phyloP scores from a whole-genome alignment of 2,113 vertebrate species.

The Anas platyrhynchos region DNA sequence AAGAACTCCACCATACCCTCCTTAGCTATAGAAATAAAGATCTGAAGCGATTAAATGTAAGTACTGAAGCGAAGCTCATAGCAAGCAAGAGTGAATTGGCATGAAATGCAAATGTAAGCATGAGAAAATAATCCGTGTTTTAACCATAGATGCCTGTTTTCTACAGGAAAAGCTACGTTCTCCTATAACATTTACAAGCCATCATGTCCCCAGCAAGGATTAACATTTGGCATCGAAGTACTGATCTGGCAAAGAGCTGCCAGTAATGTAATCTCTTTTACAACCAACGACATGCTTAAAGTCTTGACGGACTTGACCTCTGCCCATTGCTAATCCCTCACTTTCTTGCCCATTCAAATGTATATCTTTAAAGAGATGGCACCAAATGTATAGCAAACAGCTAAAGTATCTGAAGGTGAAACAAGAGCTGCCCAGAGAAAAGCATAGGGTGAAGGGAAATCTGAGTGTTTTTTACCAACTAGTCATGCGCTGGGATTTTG shows the following conservation, averaged over 20 bases:
- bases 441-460: neutral
- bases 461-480: neutral
- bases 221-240: constrained; percentile 75
- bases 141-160: constrained; percentile 70
- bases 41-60: constrained; percentile 17
- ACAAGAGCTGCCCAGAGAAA: neutral
- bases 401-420: constrained; percentile 12
- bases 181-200: constrained; percentile 77
- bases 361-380: constrained; percentile 40
- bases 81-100: constrained; percentile 40
- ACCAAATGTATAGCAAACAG: neutral
- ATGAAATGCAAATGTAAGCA: constrained; percentile 74
- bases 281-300: constrained; percentile 53
- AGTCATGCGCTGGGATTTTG: neutral
- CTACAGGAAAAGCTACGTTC: constrained; percentile 70
- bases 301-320: constrained; percentile 55
- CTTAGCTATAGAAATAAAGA: constrained; percentile 38
- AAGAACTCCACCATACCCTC: neutral
- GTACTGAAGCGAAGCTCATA: constrained; percentile 6
- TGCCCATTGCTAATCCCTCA: constrained; percentile 25
- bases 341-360: constrained; percentile 68
- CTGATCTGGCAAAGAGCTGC: constrained; percentile 61
- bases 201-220: constrained; percentile 75
- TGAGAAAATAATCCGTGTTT: constrained; percentile 66
- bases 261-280: constrained; percentile 71